Evolutionary conservation across 1,140 invertebrate genomes (phyloP).

Genomic region (Drosophila ohnishii): DNA sequence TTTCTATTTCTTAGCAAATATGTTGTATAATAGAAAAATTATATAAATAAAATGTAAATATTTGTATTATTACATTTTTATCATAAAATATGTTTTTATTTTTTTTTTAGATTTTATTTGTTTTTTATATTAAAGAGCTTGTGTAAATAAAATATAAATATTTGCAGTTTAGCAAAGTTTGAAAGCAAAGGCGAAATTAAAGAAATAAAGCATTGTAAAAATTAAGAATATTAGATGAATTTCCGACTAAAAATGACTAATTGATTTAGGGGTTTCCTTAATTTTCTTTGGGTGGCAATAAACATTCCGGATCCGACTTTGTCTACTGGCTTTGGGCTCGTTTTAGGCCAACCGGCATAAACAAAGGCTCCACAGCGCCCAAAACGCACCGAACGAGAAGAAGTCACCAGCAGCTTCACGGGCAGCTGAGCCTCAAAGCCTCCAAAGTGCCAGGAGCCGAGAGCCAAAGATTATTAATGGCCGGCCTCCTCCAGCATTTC

Average conservation of each 20-base stretch:
- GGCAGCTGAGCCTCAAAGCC: slow-evolving; percentile 13
- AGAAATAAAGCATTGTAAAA: neutral
- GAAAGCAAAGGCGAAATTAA: neutral
- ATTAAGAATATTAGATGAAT: neutral
- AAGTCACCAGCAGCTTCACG: slow-evolving; percentile 47
- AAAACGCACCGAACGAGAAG: slow-evolving; percentile 60
- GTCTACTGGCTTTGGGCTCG: slow-evolving; percentile 33
- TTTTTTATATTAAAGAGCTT: too few relatives aligned
- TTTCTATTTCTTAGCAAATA: too few relatives aligned
- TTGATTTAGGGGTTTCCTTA: neutral
- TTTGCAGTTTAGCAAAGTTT: neutral
- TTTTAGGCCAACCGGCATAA: slow-evolving; percentile 53
- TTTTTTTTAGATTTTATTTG: too few relatives aligned
- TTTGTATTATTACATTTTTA: too few relatives aligned
- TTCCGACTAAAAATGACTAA: neutral
- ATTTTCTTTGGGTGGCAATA: neutral
- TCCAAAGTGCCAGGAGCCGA: slow-evolving; percentile 34
- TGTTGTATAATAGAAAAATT: too few relatives aligned
- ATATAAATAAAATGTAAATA: too few relatives aligned
- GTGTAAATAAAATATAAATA: too few relatives aligned
- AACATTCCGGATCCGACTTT: slow-evolving; percentile 4
- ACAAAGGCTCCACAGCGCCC: slow-evolving; percentile 48
- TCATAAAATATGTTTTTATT: too few relatives aligned
- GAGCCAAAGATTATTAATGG: slow-evolving; percentile 72
- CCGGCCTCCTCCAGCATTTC: slow-evolving; percentile 71